A percentile compares a stretch with the other conserved stretches of the same genome.
Conservation (phyloP, 2,797 vertebrate species). For the Myripristis jacobus region DNA sequence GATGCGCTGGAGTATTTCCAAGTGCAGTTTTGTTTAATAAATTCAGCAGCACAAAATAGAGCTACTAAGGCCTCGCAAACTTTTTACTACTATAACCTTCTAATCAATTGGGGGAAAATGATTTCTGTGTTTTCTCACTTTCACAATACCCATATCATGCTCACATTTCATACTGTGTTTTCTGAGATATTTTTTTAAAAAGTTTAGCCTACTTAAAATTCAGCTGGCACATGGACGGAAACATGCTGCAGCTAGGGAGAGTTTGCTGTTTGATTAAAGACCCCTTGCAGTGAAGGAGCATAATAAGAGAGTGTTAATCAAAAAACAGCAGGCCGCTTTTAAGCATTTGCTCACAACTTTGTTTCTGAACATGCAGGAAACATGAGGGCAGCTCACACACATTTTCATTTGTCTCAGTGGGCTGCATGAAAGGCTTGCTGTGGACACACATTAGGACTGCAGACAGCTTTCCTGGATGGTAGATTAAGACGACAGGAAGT, state of each 20-base stretch:
- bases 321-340: neutral
- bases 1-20: too few relatives aligned
- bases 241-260: neutral
- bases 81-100: too few relatives aligned
- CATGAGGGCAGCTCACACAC: neutral
- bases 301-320: neutral
- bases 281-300: conserved; percentile 2
- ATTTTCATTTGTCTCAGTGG: conserved; percentile 1
- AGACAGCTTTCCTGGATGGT: conserved; percentile 5
- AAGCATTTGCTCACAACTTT: neutral
- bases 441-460: conserved; percentile 15
- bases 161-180: too few relatives aligned
- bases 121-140: too few relatives aligned
- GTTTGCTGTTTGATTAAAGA: conserved; percentile 6
- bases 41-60: too few relatives aligned
- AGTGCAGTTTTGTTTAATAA: too few relatives aligned
- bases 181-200: too few relatives aligned
- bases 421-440: conserved; percentile 4
- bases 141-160: too few relatives aligned
- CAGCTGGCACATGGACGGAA: neutral
- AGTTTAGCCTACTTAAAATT: neutral
- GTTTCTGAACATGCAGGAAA: neutral
- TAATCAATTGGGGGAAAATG: too few relatives aligned
- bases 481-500: neutral
- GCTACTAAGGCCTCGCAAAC: too few relatives aligned